Conservation (phyloP, 2,113 vertebrate species). For the Campylomormyrus numenius region DNA sequence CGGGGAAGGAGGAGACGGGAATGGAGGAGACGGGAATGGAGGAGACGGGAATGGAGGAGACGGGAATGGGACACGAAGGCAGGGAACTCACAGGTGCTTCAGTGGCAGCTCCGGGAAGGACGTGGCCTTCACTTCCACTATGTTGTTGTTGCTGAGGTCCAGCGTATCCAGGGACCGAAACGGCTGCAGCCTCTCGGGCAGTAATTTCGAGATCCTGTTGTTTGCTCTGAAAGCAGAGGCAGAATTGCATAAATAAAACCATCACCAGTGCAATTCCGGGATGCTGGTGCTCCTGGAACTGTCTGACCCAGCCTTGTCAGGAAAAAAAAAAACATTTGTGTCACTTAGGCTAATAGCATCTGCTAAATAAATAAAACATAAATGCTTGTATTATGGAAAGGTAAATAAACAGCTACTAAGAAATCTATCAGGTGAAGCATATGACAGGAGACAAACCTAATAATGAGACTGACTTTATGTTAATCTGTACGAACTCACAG, state of each 20-base stretch:
- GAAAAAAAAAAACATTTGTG: background rate
- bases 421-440: background rate
- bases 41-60: background rate
- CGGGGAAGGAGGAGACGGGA: background rate
- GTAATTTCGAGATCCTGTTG: conserved; percentile 76
- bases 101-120: conserved; percentile 77
- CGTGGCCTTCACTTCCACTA: conserved; percentile 68
- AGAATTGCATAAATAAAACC: conserved; percentile 41
- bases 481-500: background rate
- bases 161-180: conserved; percentile 79
- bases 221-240: conserved; percentile 74
- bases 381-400: background rate
- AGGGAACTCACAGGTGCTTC: conserved; percentile 75
- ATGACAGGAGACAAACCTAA: background rate
- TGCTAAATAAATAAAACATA: background rate
- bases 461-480: background rate
- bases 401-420: background rate
- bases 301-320: background rate
- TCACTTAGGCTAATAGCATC: background rate
- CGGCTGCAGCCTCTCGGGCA: conserved; percentile 64
- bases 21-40: background rate
- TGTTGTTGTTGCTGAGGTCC: conserved; percentile 86
- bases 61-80: background rate
- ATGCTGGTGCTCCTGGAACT: background rate
- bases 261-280: background rate